phyloP scores from a whole-genome alignment of 1,140 invertebrate species.

The Cotesia typhae region DNA sequence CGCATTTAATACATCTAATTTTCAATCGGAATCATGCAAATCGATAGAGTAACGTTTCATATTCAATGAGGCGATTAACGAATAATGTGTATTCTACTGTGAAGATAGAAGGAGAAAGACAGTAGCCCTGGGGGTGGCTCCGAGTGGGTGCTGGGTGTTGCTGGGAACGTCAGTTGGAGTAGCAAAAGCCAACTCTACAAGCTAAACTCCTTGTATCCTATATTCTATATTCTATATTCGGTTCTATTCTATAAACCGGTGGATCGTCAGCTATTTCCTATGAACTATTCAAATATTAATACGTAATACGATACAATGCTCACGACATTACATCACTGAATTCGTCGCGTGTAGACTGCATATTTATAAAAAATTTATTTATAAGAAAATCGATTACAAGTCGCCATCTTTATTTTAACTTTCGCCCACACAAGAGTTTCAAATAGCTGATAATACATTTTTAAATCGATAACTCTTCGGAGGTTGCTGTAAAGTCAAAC shows the following conservation, averaged over 20 bases:
- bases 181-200: constrained; percentile 7
- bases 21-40: constrained; percentile 48
- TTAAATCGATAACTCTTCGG: too few species aligned
- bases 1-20: constrained; percentile 41
- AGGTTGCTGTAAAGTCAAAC: too few species aligned
- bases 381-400: constrained; percentile 20
- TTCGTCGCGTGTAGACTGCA: constrained; percentile 46
- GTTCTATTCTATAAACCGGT: background rate
- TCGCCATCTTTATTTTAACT: background rate
- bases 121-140: background rate
- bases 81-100: constrained; percentile 29
- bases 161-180: constrained; percentile 10
- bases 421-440: background rate
- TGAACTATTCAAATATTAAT: constrained; percentile 55
- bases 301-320: constrained; percentile 41
- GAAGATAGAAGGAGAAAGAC: background rate
- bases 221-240: too few species aligned
- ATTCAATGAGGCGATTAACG: constrained; percentile 56
- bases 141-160: background rate
- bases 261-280: constrained; percentile 44
- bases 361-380: constrained; percentile 26
- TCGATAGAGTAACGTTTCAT: constrained; percentile 50
- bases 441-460: too few species aligned
- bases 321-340: constrained; percentile 45
- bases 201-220: background rate